These are phyloP conservation scores for Drosophila macrothrix DNA, from an alignment of 2,888 invertebrate species.

Conservation along the genomic window DNA sequence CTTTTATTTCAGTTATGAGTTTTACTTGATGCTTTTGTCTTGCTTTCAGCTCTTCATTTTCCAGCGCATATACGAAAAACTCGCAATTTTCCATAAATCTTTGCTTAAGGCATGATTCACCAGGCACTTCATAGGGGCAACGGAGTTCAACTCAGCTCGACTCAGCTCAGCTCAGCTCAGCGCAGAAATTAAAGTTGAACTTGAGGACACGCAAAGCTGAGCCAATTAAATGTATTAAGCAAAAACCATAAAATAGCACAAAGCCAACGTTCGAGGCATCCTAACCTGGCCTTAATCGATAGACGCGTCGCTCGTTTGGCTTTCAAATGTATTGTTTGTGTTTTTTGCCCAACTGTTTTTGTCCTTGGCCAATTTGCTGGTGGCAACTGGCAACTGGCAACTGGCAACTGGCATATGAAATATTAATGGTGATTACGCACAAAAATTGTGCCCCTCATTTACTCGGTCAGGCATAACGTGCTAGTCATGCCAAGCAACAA, in stretches of 20 bases:
- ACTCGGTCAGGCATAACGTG: conserved; percentile 5
- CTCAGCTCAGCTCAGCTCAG: not conserved
- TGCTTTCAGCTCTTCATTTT: not conserved
- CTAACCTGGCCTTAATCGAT: conserved; percentile 23
- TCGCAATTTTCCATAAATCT: conserved; percentile 26
- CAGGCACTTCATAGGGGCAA: conserved; percentile 19
- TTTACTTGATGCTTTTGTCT: not conserved
- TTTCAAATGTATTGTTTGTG: conserved; percentile 19
- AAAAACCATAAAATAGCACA: not conserved
- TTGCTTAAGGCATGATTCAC: conserved; percentile 41
- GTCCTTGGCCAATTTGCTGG: conserved; percentile 34
- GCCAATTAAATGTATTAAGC: conserved; percentile 41
- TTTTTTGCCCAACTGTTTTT: not conserved
- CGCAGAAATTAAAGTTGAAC: conserved; percentile 40
- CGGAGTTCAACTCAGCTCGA: not conserved
- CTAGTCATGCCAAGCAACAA: conserved; percentile 28
- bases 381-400: conserved; percentile 8
- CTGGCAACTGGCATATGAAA: conserved; percentile 34
- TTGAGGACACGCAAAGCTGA: conserved; percentile 36
- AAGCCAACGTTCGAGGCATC: not conserved
- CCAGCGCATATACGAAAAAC: not conserved
- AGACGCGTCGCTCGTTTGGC: conserved; percentile 2
- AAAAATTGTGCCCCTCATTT: conserved; percentile 28
- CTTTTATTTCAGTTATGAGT: conserved; percentile 1
- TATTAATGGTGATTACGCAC: conserved; percentile 43